phyloP scores from a whole-genome alignment of 2,888 invertebrate genomes.

The Pandemis heparana region DNA sequence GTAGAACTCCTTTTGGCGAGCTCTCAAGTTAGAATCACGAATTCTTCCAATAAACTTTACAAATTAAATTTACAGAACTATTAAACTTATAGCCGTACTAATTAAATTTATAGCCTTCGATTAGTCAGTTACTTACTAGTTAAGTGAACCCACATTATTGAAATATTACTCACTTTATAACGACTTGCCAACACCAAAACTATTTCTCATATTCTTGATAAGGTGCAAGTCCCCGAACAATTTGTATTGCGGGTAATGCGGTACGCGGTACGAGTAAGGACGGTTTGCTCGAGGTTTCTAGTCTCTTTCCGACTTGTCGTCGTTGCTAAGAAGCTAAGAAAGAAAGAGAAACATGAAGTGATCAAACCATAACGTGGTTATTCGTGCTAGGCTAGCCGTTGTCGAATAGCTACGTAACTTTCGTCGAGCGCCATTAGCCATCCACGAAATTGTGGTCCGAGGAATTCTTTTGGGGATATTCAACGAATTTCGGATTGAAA shows the following conservation, averaged over 20 bases:
- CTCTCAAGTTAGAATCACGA: background rate
- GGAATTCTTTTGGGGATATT: constrained; percentile 3
- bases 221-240: constrained; percentile 27
- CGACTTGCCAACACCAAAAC: constrained; percentile 9
- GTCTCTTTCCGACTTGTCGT: background rate
- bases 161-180: constrained; percentile 1
- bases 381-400: background rate
- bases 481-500: constrained; percentile 18
- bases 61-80: background rate
- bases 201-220: constrained; percentile 21
- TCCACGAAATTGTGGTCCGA: constrained; percentile 17
- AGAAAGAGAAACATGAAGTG: background rate
- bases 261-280: background rate
- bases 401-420: constrained; percentile 8
- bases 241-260: constrained; percentile 21
- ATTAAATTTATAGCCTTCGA: background rate
- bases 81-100: background rate
- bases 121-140: constrained; percentile 3
- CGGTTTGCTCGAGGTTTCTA: background rate
- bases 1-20: too few species aligned
- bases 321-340: background rate
- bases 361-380: background rate
- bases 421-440: constrained; percentile 15
- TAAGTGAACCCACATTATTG: background rate
- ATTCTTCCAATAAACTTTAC: background rate